These are phyloP conservation scores for Novumbra hubbsi DNA, from an alignment of 2,797 vertebrate species.

Conservation along the genomic window DNA sequence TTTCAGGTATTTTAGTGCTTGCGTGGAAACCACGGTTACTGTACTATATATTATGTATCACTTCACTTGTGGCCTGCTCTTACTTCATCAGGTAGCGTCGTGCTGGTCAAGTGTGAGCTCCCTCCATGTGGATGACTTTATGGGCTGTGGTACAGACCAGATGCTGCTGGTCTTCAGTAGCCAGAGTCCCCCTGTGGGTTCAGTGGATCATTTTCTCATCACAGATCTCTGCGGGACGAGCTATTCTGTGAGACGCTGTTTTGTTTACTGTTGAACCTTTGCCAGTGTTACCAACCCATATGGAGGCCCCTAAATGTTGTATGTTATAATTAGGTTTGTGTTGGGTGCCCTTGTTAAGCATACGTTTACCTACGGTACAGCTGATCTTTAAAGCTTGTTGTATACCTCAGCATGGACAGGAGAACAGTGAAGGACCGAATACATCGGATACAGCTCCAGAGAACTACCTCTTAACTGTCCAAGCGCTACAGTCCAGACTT, in stretches of 20 bases:
- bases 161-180: constrained; percentile 81
- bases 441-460: constrained; percentile 63
- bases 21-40: neutral
- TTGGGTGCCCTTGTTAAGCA: neutral
- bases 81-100: constrained; percentile 75
- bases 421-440: constrained; percentile 39
- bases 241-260: constrained; percentile 77
- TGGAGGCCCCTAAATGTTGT: neutral
- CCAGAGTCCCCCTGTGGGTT: constrained; percentile 37
- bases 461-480: constrained; percentile 75
- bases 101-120: constrained; percentile 79
- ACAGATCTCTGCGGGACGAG: constrained; percentile 81
- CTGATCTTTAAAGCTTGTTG: neutral
- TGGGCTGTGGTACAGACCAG: constrained; percentile 87
- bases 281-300: neutral
- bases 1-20: constrained; percentile 13
- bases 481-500: constrained; percentile 84
- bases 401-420: constrained; percentile 60
- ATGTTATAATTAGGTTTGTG: neutral
- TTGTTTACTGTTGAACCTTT: neutral
- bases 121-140: constrained; percentile 86
- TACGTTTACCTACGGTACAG: neutral
- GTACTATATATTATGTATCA: neutral
- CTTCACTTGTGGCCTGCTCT: neutral
- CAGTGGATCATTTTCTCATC: constrained; percentile 75